Evolutionary conservation across 2,797 vertebrate species (phyloP), one percentile per base, ranked within the genome.

Genomic region (Nyctalus aviator): DNA sequence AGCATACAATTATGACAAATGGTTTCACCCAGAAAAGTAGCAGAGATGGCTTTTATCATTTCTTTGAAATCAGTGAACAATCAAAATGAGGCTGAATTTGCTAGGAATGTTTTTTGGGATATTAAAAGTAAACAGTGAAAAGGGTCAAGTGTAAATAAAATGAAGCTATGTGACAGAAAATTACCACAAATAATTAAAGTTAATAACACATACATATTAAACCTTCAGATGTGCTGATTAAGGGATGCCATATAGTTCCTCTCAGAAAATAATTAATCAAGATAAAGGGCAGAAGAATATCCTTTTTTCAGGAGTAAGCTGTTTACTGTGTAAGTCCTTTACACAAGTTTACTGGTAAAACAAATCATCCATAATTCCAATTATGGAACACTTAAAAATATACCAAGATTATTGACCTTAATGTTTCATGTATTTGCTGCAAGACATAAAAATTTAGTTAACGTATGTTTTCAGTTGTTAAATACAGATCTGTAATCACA

Each of bases 241-340:
- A 78, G 12, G 2, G 68, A 76, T 82, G 6, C 75, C 64, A 59
- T 44, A 88, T 37, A 64, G 8, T 85, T 88, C 84, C 7, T 46
- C 18, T 73, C 41, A 82, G 20, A 81, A 93, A 92, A 83, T 93
- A 84, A 75, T 48, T 48, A 62, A 95, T 78, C 8, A 88, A 79
- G 35, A 84, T 55, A 81, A 91, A 73, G 10, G 35, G 30, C 53
- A 90, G 8, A 81, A 78, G 30, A 30, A 6, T 4, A 71, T 21
- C 1, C 1, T 78, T 57, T 82, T 53, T 30, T 41, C 3, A 83
- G 9, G 48, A 91, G 79, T 5, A 3, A 41, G 1, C 73, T 77
- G 6, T 88, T 82, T 84, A 72, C 30, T 37, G 0, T 48, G 3
- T 57, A 89, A 73, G 25, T 71, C 46, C 6, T 69, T 72, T 95